A percentile compares a stretch with the other conserved stretches of the same genome.
These are phyloP conservation scores for Silurus lanzhouensis DNA, from an alignment of 2,797 vertebrate genomes.

Conservation along the genomic window DNA sequence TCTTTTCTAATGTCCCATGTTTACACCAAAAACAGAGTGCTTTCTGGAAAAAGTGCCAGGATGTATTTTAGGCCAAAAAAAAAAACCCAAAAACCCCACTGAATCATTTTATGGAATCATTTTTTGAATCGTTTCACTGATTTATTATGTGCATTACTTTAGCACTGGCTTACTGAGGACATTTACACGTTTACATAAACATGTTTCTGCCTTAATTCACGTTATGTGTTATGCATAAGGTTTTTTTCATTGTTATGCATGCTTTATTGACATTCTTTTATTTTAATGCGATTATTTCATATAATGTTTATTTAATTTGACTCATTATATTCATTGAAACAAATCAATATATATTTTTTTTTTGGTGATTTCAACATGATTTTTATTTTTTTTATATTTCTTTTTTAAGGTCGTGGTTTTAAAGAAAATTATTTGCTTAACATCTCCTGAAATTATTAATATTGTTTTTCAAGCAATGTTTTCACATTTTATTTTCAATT, in stretches of 20 bases:
- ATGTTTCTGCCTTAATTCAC: not conserved
- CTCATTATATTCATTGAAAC: not conserved
- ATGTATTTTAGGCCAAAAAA: not conserved
- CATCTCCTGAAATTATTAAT: too few species aligned
- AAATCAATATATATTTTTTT: not conserved
- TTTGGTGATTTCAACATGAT: not conserved
- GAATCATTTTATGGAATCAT: too few species aligned
- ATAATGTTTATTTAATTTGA: not conserved
- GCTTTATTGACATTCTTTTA: not conserved
- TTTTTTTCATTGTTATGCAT: not conserved
- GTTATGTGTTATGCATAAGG: not conserved
- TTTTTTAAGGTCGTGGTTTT: not conserved
- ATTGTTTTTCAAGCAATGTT: too few species aligned
- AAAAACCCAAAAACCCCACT: too few species aligned
- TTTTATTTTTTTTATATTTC: not conserved
- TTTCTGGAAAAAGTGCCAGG: not conserved
- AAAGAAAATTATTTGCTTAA: too few species aligned
- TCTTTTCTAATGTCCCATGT: not conserved
- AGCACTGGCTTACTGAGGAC: too few species aligned
- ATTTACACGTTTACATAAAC: not conserved
- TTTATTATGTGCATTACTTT: not conserved
- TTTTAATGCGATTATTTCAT: not conserved
- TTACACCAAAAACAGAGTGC: not conserved
- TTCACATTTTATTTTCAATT: too few species aligned
- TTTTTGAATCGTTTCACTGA: too few species aligned